Evolutionary conservation across 53 echinoderm and acorn worm species (phyloP), one percentile per base, ranked within the genome.

Genomic region (Echinometra lucunter): DNA sequence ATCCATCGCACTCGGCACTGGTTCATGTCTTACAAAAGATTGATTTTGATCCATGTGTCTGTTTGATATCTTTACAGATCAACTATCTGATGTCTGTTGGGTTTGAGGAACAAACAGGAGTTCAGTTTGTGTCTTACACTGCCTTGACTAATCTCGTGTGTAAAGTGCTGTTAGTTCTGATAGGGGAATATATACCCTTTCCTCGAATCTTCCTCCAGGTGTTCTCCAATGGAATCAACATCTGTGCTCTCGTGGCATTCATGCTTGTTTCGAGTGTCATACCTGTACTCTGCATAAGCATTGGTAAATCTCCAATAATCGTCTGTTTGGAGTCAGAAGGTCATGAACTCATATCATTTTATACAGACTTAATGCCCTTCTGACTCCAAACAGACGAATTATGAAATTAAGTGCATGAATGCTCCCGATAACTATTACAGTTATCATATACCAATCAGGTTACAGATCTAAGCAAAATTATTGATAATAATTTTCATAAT

Each of bases 21-120:
- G n/a, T n/a, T n/a, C n/a, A n/a, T n/a, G n/a, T n/a, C n/a, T n/a
- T n/a, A n/a, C n/a, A n/a, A n/a, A n/a, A n/a, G n/a, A n/a, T n/a
- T n/a, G n/a, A n/a, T n/a, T n/a, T n/a, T n/a, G n/a, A n/a, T n/a
- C n/a, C n/a, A n/a, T n/a, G n/a, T n/a, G n/a, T n/a, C n/a, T 53
- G 53, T 53, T 1, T 11, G 13, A 53, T 53, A 11, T 88, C 34
- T 57, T 57, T 55, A 56, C 88, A 88, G 88, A 88, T 88, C 88
- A 88, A 16, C 32, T 88, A 88, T 25, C 27, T 88, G 57, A 88
- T 88, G 32, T 88, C 88, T 28, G 17, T 88, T 56, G 88, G 88
- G 23, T 88, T 88, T 57, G 88, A 88, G 15, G 88, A 88, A 23
- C 4, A 55, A 57, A 88, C 37, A 8, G 88, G 88, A n/a, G 88